Percentiles rank a stretch among this genome's conserved stretches.
Conservation (phyloP, 1,140 invertebrate genomes). For the Aleiodes sp. region DNA sequence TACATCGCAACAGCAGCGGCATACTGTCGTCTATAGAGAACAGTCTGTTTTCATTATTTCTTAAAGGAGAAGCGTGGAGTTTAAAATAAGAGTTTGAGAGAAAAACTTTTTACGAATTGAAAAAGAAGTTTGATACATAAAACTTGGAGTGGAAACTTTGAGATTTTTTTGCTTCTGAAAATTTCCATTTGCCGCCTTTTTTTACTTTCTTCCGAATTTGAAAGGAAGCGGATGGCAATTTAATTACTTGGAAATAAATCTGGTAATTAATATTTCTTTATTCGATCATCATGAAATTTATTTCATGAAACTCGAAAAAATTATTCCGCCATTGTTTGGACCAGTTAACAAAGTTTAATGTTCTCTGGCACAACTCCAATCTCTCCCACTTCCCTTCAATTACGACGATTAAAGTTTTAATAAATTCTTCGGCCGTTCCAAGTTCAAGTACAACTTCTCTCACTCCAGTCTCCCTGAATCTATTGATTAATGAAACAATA, state of each 20-base stretch:
- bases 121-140: neutral
- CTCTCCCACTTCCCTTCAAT: neutral
- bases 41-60: constrained; percentile 3
- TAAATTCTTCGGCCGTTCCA: neutral
- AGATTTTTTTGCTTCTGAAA: neutral
- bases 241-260: too few species aligned
- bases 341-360: too few species aligned
- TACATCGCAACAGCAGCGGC: too few species aligned
- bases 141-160: neutral
- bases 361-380: constrained; percentile 32
- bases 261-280: too few species aligned
- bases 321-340: too few species aligned
- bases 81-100: neutral
- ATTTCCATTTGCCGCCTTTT: too few species aligned
- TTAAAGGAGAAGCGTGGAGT: neutral
- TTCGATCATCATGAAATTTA: too few species aligned
- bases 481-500: too few species aligned
- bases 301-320: too few species aligned
- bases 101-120: neutral
- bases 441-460: neutral
- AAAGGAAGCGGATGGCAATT: too few species aligned
- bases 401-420: constrained; percentile 6
- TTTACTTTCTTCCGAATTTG: too few species aligned
- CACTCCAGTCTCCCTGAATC: neutral
- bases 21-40: neutral